Percentiles rank a stretch among this genome's conserved stretches.
phyloP scores from a whole-genome alignment of 2,797 vertebrate genomes.

The Ptychobarbus kaznakovi region DNA sequence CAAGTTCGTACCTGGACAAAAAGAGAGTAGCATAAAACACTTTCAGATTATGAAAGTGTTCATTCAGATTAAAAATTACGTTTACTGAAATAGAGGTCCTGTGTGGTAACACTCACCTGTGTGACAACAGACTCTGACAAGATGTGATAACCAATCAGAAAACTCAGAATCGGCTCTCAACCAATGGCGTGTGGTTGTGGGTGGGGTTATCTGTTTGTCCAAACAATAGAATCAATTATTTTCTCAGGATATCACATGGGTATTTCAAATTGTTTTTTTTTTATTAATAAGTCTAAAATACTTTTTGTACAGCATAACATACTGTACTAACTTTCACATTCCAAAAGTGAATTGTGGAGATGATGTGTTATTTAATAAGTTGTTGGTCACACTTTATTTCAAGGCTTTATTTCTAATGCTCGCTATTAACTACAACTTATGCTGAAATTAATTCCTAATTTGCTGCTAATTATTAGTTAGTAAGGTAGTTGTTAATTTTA shows the following conservation, averaged over 20 bases:
- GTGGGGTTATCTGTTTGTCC: background rate
- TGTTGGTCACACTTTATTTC: background rate
- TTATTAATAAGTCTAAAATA: too few relatives aligned
- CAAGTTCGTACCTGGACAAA: background rate
- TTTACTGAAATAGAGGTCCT: background rate
- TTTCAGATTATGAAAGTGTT: background rate
- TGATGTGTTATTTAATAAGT: background rate
- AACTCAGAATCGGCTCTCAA: background rate
- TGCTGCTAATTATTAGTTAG: too few relatives aligned
- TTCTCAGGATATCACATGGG: too few relatives aligned
- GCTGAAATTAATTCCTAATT: too few relatives aligned
- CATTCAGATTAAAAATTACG: background rate
- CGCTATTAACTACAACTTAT: too few relatives aligned
- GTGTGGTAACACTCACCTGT: background rate
- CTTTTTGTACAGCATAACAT: background rate
- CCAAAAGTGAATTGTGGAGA: background rate
- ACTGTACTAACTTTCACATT: background rate
- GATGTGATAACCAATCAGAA: background rate
- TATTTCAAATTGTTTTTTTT: background rate
- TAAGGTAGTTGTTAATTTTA: too few relatives aligned
- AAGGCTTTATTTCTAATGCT: background rate
- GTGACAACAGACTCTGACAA: background rate
- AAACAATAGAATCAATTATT: background rate
- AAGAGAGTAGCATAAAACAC: background rate
- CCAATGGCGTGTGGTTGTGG: background rate